Percentiles rank a stretch among this genome's conserved stretches.
Conservation (phyloP, 2,113 vertebrate species). For the Picathartes gymnocephalus region DNA sequence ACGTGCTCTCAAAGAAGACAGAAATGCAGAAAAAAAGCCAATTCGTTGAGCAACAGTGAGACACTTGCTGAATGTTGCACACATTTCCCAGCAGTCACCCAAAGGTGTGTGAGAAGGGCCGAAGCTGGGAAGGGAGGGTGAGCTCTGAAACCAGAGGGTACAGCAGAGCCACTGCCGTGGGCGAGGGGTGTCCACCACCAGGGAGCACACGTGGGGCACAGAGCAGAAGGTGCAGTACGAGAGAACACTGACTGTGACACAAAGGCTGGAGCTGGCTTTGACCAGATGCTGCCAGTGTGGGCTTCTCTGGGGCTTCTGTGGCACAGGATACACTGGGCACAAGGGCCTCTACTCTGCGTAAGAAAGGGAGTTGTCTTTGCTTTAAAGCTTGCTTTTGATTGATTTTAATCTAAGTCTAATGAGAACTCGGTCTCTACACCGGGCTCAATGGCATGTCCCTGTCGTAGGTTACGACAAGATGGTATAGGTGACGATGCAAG, state of each 20-base stretch:
- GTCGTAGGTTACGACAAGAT: rapidly evolving
- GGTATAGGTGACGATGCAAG: neutral
- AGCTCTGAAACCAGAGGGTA: neutral
- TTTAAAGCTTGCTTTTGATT: neutral
- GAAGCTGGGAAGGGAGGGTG: too few relatives aligned
- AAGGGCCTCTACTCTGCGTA: neutral
- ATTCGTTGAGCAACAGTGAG: neutral
- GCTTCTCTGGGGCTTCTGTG: neutral
- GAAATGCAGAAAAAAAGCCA: neutral
- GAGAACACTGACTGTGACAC: neutral
- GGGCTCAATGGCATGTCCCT: neutral
- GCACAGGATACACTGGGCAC: neutral
- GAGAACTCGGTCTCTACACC: neutral
- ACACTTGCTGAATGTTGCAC: rapidly evolving
- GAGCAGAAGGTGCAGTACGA: neutral
- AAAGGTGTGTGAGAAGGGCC: rapidly evolving
- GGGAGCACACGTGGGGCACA: rapidly evolving
- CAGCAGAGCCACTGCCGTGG: neutral
- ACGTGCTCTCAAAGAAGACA: neutral
- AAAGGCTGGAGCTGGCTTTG: neutral
- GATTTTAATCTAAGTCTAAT: neutral
- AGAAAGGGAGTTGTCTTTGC: neutral
- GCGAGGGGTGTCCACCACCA: too few relatives aligned
- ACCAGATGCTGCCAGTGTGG: neutral
- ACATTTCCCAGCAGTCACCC: neutral